Conservation (phyloP, 2,888 invertebrate species). For the Orthonevra nobilis region DNA sequence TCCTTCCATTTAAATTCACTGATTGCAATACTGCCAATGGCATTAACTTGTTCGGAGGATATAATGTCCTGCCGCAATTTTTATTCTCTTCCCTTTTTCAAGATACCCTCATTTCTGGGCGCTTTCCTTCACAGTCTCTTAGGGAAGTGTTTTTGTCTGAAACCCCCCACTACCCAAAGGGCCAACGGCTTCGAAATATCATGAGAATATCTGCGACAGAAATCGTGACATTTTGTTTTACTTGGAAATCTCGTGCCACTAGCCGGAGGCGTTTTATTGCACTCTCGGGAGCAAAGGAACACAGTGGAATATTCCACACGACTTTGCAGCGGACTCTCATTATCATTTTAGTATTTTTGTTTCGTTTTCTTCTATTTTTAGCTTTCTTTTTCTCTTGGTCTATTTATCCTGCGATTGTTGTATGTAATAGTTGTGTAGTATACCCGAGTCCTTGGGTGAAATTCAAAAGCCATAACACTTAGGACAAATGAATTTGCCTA, state of each 20-base stretch:
- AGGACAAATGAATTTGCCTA: slow-evolving; percentile 38
- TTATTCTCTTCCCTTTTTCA: slow-evolving; percentile 17
- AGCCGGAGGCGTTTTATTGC: slow-evolving; percentile 32
- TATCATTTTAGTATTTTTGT: slow-evolving; percentile 7
- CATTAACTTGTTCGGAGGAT: slow-evolving; percentile 57
- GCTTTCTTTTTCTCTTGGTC: background rate
- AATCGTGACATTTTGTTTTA: slow-evolving; percentile 33
- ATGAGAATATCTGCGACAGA: slow-evolving; percentile 31
- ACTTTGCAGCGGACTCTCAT: slow-evolving; percentile 25
- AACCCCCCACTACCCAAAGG: slow-evolving; percentile 34
- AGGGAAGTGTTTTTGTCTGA: slow-evolving; percentile 29
- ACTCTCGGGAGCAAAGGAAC: slow-evolving; percentile 41
- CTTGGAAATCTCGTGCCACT: slow-evolving; percentile 31
- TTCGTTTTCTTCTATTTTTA: background rate
- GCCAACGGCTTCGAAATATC: slow-evolving; percentile 25
- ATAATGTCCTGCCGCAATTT: slow-evolving; percentile 52
- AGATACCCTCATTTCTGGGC: slow-evolving; percentile 24
- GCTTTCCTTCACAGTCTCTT: slow-evolving; percentile 10
- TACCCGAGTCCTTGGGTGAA: background rate
- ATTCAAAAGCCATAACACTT: slow-evolving; percentile 38
- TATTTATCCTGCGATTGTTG: slow-evolving; percentile 27
- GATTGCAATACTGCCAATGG: slow-evolving; percentile 68
- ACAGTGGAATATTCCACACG: slow-evolving; percentile 3
- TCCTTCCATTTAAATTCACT: slow-evolving; percentile 50
- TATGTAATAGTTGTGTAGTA: slow-evolving; percentile 12